Evolutionary conservation across 1,140 invertebrate species (phyloP).

Genomic region (Mizuhopecten yessoensis): DNA sequence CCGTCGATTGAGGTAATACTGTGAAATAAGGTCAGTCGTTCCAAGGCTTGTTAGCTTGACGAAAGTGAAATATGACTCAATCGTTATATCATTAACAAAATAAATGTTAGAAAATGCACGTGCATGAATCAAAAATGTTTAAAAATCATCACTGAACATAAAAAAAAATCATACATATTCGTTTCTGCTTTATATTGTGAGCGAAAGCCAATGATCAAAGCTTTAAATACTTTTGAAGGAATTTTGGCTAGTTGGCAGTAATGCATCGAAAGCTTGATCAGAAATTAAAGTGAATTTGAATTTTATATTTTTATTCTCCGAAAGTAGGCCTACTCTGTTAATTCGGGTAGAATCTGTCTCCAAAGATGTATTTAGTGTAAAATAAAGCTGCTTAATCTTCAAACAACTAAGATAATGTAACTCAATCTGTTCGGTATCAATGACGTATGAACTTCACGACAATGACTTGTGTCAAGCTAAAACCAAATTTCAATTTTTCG

Average conservation of each 20-base stretch:
- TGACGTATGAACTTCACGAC: not conserved
- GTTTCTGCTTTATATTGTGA: no score
- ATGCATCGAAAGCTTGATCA: no score
- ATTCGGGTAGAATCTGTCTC: not conserved
- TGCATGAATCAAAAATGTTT: no score
- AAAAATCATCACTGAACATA: no score
- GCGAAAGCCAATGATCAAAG: no score
- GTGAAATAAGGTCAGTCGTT: not conserved
- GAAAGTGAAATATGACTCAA: not conserved
- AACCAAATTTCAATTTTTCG: conserved; percentile 34
- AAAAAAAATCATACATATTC: no score
- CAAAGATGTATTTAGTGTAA: not conserved
- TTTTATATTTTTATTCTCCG: no score
- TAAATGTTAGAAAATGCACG: not conserved
- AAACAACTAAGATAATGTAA: not conserved
- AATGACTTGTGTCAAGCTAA: conserved; percentile 18
- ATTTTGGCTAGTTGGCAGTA: no score
- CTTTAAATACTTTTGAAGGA: no score
- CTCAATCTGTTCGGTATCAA: conserved; percentile 2
- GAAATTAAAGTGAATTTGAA: no score
- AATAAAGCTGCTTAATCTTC: not conserved
- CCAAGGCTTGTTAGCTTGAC: not conserved
- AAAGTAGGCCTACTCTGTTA: not conserved
- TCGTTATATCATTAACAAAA: not conserved
- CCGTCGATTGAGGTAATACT: not conserved